Conservation (phyloP, 2,113 vertebrate species). For the Hippocampus abdominalis region DNA sequence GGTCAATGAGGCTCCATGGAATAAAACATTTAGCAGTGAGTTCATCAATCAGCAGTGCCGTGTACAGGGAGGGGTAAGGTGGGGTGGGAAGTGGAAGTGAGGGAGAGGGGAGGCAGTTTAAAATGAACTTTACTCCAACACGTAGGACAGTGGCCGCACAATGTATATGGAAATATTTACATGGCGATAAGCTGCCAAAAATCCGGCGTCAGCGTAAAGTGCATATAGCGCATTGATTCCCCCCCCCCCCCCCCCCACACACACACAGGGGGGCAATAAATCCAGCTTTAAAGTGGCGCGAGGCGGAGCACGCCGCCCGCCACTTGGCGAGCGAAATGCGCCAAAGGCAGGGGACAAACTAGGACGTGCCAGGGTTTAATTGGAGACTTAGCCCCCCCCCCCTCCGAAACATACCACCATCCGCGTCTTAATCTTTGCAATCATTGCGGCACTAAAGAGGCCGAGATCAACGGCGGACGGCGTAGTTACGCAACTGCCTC, state of each 20-base stretch:
- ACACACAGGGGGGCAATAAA: slow-evolving; percentile 34
- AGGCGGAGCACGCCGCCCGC: slow-evolving; percentile 1
- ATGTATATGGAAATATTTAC: slow-evolving; percentile 48
- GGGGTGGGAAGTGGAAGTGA: background rate
- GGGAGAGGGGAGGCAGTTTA: background rate
- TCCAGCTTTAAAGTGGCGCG: slow-evolving; percentile 36
- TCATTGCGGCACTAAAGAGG: slow-evolving; percentile 33
- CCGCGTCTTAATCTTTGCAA: slow-evolving; percentile 50
- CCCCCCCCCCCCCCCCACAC: slow-evolving; percentile 5
- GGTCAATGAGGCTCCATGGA: slow-evolving; percentile 29
- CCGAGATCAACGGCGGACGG: slow-evolving; percentile 20
- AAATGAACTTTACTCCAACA: slow-evolving; percentile 31
- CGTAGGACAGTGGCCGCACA: background rate
- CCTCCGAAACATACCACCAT: slow-evolving; percentile 10
- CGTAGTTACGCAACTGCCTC: slow-evolving; percentile 35
- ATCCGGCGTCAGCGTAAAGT: slow-evolving; percentile 37
- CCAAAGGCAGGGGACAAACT: slow-evolving; percentile 36
- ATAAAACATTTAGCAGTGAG: slow-evolving; percentile 46
- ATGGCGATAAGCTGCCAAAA: slow-evolving; percentile 36
- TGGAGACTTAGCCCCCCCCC: slow-evolving; percentile 27
- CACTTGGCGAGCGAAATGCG: slow-evolving; percentile 29
- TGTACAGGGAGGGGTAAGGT: slow-evolving; percentile 2
- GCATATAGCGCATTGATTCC: slow-evolving; percentile 50
- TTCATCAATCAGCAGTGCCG: slow-evolving; percentile 36
- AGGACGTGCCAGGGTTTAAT: slow-evolving; percentile 49